Base-by-base conservation (phyloP, 2,797 vertebrate species). In the Esox lucius region DNA sequence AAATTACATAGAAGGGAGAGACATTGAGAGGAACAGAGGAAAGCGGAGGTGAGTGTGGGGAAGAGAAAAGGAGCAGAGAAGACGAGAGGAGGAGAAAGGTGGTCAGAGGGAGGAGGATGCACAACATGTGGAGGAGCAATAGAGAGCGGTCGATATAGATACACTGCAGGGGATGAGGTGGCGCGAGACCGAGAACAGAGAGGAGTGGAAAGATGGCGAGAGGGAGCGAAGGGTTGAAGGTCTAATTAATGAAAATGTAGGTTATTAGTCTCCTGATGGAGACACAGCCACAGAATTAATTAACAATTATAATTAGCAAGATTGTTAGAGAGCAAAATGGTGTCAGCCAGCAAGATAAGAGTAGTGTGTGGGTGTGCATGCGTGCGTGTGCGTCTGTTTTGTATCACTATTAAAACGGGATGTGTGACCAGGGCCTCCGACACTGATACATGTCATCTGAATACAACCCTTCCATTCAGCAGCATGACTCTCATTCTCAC, bases 241-340 rank as follows among this genome's bases (percentile, higher is more conserved):
- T 94, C 93, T 94, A 95, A 95, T 95, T 94, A 93, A 94, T 93
- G 92, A 87, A 93, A 93, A 95, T 95, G 93, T 95, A 95, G 94
- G 94, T 94, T 94, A 92, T 94, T 94, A 93, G 92, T 95, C 94
- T 95, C 94, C 89, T 93, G 94, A 94, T 94, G 92, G 93, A 92
- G 92, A 94, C 91, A 88, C 90, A 86, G 90, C 79, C 90, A 92
- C 90, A 94, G 90, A 94, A 94, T 95, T 94, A 94, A 95, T 95
- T 95, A 95, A 94, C 92, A 91, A 93, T 94, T 95, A 94, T 95
- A 94, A 95, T 95, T 95, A 95, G 93, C 93, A 92, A 94, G 92
- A 94, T 94, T 94, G 93, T 94, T 95, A 92, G 93, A 95, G 92
- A 94, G 93, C 91, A 92, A 92, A 95, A 95, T 90, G 88, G 93